phyloP scores from a whole-genome alignment of 1,140 invertebrate species.

The Ceratitis capitata region DNA sequence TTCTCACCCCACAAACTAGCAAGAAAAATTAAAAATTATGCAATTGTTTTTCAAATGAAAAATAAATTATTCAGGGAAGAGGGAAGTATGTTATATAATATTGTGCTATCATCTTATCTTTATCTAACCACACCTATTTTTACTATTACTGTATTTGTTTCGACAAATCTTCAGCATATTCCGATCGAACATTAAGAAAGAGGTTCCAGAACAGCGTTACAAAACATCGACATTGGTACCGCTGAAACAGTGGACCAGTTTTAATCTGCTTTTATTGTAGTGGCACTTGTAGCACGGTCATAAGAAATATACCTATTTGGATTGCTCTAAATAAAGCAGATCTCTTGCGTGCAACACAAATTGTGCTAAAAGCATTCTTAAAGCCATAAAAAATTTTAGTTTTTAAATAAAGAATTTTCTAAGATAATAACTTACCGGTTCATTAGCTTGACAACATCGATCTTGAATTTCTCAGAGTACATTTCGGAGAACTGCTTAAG shows the following conservation, averaged over 20 bases:
- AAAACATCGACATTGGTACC: slow-evolving; percentile 30
- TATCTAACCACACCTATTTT: background rate
- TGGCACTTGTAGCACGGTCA: slow-evolving; percentile 61
- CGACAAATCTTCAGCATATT: slow-evolving; percentile 64
- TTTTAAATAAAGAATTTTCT: background rate
- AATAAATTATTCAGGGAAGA: too few relatives aligned
- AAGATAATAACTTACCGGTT: slow-evolving; percentile 71
- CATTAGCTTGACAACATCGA: slow-evolving; percentile 97
- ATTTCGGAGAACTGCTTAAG: slow-evolving; percentile 99
- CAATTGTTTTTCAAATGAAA: too few relatives aligned
- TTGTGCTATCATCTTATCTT: background rate
- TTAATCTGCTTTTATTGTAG: slow-evolving; percentile 63
- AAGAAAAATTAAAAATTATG: slow-evolving; percentile 29
- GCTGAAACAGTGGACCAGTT: background rate
- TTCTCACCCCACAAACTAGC: slow-evolving; percentile 92
- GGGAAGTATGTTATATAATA: too few relatives aligned
- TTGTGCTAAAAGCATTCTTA: slow-evolving; percentile 61
- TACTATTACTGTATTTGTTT: slow-evolving; percentile 21
- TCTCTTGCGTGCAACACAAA: slow-evolving; percentile 58
- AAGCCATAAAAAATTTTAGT: background rate
- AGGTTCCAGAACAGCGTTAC: slow-evolving; percentile 70
- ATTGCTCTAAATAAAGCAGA: background rate
- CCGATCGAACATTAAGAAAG: slow-evolving; percentile 71
- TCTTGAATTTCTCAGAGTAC: slow-evolving; percentile 98
- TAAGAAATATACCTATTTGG: slow-evolving; percentile 47